Conservation (phyloP, 1,140 invertebrate species). For the Plectrocnemia conspersa region DNA sequence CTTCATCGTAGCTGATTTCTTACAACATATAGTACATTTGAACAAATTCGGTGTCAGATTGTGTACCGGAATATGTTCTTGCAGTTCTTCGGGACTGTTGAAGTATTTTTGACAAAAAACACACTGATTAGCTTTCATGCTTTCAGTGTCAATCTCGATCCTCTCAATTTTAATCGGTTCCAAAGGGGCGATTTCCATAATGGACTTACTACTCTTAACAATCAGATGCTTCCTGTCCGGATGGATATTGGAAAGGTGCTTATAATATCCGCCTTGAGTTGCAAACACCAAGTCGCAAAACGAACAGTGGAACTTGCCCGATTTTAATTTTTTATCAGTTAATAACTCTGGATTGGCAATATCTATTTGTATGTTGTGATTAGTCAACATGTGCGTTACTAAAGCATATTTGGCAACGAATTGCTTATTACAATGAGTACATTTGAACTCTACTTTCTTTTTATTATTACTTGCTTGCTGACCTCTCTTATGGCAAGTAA, state of each 20-base stretch:
- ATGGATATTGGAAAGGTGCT: constrained; percentile 45
- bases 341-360: constrained; percentile 36
- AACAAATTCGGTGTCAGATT: constrained; percentile 45
- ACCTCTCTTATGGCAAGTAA: constrained; percentile 45
- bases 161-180: too few relatives aligned
- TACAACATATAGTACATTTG: constrained; percentile 49
- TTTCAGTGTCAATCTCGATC: too few relatives aligned
- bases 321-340: neutral
- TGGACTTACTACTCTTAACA: constrained; percentile 47
- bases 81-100: constrained; percentile 41
- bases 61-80: constrained; percentile 44
- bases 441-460: constrained; percentile 40
- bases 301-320: constrained; percentile 45
- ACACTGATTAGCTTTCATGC: too few relatives aligned
- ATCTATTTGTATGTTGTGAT: constrained; percentile 41
- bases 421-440: constrained; percentile 41
- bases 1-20: constrained; percentile 45
- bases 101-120: constrained; percentile 49
- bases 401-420: constrained; percentile 46
- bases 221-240: constrained; percentile 50
- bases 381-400: constrained; percentile 42
- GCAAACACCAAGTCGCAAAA: constrained; percentile 45
- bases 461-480: constrained; percentile 37
- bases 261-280: constrained; percentile 43
- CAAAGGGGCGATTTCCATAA: constrained; percentile 41